phyloP scores from a whole-genome alignment of 2,113 vertebrate genomes.

The Todiramphus saurophagus region DNA sequence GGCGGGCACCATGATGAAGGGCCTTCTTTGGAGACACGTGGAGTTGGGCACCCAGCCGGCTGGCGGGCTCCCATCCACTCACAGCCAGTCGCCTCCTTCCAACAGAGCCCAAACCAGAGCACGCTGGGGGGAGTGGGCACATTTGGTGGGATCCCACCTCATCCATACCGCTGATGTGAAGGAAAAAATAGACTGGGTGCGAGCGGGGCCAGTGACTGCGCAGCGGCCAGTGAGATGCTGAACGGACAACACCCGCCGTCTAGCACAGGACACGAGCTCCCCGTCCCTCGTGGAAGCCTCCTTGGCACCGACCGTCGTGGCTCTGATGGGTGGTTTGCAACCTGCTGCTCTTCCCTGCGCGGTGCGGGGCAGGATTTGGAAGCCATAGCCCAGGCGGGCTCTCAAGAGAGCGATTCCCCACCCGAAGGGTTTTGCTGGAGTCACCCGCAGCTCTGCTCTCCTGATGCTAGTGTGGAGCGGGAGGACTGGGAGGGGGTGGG shows the following conservation, averaged over 20 bases:
- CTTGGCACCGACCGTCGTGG: not conserved
- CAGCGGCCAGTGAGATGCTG: not conserved
- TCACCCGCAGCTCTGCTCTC: not conserved
- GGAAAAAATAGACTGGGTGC: not conserved
- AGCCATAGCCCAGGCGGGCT: rapidly evolving
- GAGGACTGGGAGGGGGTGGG: not conserved
- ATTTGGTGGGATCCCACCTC: not conserved
- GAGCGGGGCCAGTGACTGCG: rapidly evolving
- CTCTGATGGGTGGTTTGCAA: not conserved
- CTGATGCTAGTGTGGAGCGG: not conserved
- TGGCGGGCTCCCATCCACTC: not conserved
- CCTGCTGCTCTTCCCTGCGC: not conserved
- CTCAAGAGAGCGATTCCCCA: not conserved
- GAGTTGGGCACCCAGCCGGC: not conserved
- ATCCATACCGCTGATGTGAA: not conserved
- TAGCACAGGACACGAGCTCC: not conserved
- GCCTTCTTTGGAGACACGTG: not conserved
- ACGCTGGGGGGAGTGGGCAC: rapidly evolving
- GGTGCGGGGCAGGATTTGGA: not conserved
- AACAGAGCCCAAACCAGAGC: too few species aligned
- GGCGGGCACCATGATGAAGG: not conserved
- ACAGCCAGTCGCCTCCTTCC: rapidly evolving
- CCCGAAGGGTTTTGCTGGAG: not conserved
- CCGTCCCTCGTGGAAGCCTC: not conserved
- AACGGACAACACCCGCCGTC: rapidly evolving